Evolutionary conservation across 2,113 vertebrate genomes (phyloP).

Genomic region (Argyrosomus japonicus): DNA sequence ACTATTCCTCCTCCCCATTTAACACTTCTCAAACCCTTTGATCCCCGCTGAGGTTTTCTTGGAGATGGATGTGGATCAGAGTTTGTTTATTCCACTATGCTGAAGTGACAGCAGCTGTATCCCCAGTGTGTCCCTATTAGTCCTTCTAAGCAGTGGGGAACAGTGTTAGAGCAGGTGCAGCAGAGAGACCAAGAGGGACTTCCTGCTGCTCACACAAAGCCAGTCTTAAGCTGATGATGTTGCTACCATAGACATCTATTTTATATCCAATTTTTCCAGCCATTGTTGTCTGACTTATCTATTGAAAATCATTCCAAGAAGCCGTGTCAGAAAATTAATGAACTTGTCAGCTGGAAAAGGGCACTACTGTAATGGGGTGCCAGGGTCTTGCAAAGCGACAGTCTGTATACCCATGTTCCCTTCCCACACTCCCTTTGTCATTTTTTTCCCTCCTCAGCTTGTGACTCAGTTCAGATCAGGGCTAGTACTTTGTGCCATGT

Average conservation of each 20-base stretch:
- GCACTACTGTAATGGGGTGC: conserved; percentile 67
- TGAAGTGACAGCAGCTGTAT: conserved; percentile 60
- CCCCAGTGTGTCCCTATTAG: conserved; percentile 65
- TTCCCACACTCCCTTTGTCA: conserved; percentile 64
- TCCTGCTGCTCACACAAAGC: conserved; percentile 69
- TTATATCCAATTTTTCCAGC: conserved; percentile 58
- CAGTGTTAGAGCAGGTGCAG: conserved; percentile 68
- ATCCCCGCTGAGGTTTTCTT: conserved; percentile 27
- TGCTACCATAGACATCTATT: conserved; percentile 51
- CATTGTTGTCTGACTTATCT: conserved; percentile 67
- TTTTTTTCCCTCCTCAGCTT: conserved; percentile 53
- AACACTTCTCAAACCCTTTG: conserved; percentile 47
- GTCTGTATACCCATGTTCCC: conserved; percentile 58
- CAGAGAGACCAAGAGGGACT: conserved; percentile 53
- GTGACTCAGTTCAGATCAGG: conserved; percentile 74
- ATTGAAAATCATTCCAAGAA: conserved; percentile 69
- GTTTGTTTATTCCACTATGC: conserved; percentile 70
- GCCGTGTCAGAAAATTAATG: conserved; percentile 71
- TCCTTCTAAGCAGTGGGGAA: conserved; percentile 54
- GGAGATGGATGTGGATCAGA: conserved; percentile 28
- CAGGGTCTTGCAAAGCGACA: conserved; percentile 66
- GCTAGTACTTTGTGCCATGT: conserved; percentile 67
- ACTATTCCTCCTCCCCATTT: conserved; percentile 49
- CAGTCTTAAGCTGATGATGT: conserved; percentile 49
- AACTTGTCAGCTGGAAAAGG: conserved; percentile 77